A percentile compares a stretch with the other conserved stretches of the same genome.
phyloP scores from a whole-genome alignment of 2,797 vertebrate species.

The Onychomys leucogaster region DNA sequence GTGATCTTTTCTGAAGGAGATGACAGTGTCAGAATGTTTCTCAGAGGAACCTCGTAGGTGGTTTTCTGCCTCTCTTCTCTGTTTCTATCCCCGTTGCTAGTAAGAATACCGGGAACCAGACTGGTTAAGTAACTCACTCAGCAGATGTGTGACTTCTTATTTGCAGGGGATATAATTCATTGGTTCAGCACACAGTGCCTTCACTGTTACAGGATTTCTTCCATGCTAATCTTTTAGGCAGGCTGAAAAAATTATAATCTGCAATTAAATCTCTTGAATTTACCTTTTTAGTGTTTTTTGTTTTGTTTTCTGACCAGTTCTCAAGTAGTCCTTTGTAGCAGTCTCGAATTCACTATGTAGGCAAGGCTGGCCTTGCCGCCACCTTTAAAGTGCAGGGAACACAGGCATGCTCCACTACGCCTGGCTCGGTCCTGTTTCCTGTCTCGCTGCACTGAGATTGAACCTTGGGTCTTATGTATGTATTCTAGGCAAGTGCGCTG shows the following conservation, averaged over 20 bases:
- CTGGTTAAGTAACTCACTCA: conserved; percentile 24
- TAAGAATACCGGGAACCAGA: conserved; percentile 6
- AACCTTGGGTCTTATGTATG: background rate
- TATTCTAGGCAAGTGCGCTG: background rate
- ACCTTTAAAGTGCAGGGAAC: background rate
- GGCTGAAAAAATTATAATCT: conserved; percentile 31
- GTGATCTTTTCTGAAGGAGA: conserved; percentile 12
- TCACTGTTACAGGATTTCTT: background rate
- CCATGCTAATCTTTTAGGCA: conserved; percentile 38
- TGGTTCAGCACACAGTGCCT: background rate
- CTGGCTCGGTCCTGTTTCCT: background rate
- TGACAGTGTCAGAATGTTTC: conserved; percentile 51
- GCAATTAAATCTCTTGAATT: background rate
- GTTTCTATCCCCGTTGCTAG: background rate
- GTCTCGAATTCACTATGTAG: background rate
- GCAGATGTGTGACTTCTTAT: background rate
- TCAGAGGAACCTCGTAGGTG: background rate
- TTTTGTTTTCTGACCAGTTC: background rate
- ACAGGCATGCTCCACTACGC: background rate
- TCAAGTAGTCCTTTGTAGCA: background rate
- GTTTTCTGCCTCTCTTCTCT: background rate
- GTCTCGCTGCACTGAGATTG: background rate
- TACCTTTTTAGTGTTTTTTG: background rate
- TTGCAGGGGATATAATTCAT: conserved; percentile 1
- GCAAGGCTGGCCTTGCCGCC: background rate